phyloP scores from a whole-genome alignment of 2,113 vertebrate genomes.

The Anarhynchus alexandrinus region DNA sequence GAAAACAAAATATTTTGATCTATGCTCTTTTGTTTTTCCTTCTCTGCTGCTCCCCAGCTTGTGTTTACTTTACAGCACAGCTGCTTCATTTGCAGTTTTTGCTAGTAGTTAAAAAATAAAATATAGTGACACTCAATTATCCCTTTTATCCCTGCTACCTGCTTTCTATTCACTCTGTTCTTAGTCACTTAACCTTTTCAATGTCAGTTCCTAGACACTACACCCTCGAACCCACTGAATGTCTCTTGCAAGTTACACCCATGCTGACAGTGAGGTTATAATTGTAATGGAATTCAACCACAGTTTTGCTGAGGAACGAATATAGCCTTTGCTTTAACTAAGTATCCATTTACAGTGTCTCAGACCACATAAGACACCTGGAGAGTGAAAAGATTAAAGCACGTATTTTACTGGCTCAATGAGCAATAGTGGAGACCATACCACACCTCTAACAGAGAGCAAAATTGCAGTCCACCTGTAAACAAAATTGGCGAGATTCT shows the following conservation, averaged over 20 bases:
- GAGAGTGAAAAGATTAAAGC: accelerated
- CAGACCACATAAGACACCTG: background rate
- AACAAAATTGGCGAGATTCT: background rate
- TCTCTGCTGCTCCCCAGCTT: background rate
- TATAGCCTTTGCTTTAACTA: background rate
- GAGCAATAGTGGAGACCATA: background rate
- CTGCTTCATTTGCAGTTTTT: background rate
- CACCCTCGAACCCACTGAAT: background rate
- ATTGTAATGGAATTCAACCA: background rate
- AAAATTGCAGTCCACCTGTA: background rate
- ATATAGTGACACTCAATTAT: background rate
- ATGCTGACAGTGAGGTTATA: background rate
- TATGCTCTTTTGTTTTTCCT: background rate
- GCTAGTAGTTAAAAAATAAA: background rate
- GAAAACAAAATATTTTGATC: constrained; percentile 26
- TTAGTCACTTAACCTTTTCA: background rate
- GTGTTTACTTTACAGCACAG: background rate
- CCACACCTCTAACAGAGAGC: background rate
- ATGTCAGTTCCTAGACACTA: background rate
- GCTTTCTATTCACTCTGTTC: background rate
- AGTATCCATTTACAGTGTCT: background rate
- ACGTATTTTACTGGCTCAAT: background rate
- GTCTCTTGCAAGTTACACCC: background rate
- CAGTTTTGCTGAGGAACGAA: background rate
- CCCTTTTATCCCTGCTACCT: background rate